Conservation (phyloP, 2,888 invertebrate genomes). For the Dicyrtomina minuta region DNA sequence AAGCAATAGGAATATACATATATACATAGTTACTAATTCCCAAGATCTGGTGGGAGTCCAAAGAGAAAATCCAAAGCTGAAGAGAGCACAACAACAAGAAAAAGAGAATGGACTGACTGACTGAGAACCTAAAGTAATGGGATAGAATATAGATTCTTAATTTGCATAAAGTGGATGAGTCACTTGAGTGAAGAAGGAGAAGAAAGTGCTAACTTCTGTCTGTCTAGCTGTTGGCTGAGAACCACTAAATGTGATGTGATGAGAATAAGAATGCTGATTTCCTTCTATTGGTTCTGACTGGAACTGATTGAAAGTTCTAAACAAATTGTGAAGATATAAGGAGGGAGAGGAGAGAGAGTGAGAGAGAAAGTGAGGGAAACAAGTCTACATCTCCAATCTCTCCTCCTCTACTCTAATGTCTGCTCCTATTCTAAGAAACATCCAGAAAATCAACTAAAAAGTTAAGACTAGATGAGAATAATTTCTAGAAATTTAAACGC, state of each 20-base stretch:
- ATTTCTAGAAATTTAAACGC: no score
- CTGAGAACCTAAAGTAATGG: no score
- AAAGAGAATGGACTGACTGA: no score
- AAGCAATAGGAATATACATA: no score
- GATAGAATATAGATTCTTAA: no score
- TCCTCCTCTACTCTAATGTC: neutral
- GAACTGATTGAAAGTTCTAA: conserved; percentile 24
- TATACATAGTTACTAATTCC: no score
- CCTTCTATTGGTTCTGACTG: conserved; percentile 5
- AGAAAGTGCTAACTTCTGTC: conserved; percentile 8
- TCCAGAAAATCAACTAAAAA: neutral
- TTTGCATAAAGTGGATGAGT: conserved; percentile 14
- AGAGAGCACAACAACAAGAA: no score
- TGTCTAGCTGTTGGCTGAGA: neutral
- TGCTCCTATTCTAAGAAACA: neutral
- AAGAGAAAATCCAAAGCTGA: no score
- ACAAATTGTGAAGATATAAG: conserved; percentile 16
- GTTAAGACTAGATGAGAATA: neutral
- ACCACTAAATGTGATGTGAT: conserved; percentile 11
- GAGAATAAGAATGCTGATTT: conserved; percentile 1
- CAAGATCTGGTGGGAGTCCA: no score
- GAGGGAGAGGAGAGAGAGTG: conserved; percentile 2
- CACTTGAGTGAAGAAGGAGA: conserved; percentile 2
- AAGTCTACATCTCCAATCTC: neutral
- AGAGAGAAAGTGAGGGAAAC: neutral